A percentile compares a stretch with the other conserved stretches of the same genome.
phyloP scores from a whole-genome alignment of 2,113 vertebrate genomes.

The Gracilinanus agilis region DNA sequence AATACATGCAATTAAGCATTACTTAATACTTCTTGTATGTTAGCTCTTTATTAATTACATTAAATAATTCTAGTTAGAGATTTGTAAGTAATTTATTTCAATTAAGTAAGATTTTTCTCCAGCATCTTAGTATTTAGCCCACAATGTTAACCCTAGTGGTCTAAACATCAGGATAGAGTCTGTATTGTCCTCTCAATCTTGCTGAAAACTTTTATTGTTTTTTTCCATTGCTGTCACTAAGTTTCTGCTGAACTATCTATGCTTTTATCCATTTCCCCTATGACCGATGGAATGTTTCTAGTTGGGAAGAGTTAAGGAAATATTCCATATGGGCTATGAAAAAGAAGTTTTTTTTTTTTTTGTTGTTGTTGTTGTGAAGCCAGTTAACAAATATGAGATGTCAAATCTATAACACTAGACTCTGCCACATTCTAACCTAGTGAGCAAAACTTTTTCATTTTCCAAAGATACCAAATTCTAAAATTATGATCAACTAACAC shows the following conservation, averaged over 20 bases:
- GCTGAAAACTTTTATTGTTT: not conserved
- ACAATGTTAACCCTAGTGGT: conserved; percentile 52
- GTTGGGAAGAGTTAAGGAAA: not conserved
- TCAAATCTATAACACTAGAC: not conserved
- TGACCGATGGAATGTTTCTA: not conserved
- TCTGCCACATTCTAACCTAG: not conserved
- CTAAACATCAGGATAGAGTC: not conserved
- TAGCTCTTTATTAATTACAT: conserved; percentile 78
- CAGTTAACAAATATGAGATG: not conserved
- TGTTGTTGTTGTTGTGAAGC: not conserved
- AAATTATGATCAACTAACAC: not conserved
- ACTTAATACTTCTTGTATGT: conserved; percentile 78
- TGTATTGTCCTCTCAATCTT: not conserved
- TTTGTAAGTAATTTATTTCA: conserved; percentile 71
- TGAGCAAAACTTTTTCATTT: not conserved
- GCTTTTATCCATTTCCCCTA: not conserved
- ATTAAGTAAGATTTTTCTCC: conserved; percentile 80
- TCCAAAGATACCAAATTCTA: not conserved
- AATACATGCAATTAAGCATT: conserved; percentile 67
- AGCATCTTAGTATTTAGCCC: conserved; percentile 69
- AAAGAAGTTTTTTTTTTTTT: not conserved
- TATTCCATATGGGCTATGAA: not conserved
- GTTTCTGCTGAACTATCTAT: not conserved
- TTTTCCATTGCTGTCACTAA: not conserved
- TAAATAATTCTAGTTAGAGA: conserved; percentile 77